Evolutionary conservation across 2,797 vertebrate genomes (phyloP).

Genomic region (Microctenopoma stevenorrisi): DNA sequence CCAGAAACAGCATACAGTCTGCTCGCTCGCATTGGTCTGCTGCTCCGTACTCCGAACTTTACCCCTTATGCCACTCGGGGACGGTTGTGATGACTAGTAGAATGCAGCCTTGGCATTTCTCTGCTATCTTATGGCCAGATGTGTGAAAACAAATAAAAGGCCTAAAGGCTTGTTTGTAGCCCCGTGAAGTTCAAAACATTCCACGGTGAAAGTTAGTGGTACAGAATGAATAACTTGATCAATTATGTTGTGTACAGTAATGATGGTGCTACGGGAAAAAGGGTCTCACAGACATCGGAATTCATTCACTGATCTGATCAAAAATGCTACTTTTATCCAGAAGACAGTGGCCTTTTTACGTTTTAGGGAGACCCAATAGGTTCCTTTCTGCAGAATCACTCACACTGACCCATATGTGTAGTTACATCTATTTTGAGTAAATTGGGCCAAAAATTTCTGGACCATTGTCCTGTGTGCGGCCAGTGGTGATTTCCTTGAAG

Average conservation of each 20-base stretch:
- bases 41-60: conserved; percentile 54
- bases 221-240: not conserved
- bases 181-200: not conserved
- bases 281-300: not conserved
- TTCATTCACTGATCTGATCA: not conserved
- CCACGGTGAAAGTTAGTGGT: not conserved
- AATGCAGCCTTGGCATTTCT: conserved; percentile 67
- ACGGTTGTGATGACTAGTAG: conserved; percentile 60
- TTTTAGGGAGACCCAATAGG: conserved; percentile 29
- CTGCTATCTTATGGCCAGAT: conserved; percentile 48
- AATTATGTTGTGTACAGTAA: too few relatives aligned
- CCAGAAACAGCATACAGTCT: conserved; percentile 52
- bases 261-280: not conserved
- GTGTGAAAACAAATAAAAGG: conserved; percentile 37
- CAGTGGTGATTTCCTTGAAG: conserved; percentile 56
- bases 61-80: conserved; percentile 45
- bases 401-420: conserved; percentile 24
- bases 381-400: conserved; percentile 26
- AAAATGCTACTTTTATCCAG: not conserved
- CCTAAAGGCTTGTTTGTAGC: conserved; percentile 3
- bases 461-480: conserved; percentile 45
- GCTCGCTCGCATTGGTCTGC: conserved; percentile 48
- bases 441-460: conserved; percentile 30
- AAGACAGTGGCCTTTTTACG: not conserved
- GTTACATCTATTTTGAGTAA: not conserved